These are phyloP conservation scores for Troides aeacus DNA, from an alignment of 2,888 invertebrate genomes.

Conservation along the genomic window DNA sequence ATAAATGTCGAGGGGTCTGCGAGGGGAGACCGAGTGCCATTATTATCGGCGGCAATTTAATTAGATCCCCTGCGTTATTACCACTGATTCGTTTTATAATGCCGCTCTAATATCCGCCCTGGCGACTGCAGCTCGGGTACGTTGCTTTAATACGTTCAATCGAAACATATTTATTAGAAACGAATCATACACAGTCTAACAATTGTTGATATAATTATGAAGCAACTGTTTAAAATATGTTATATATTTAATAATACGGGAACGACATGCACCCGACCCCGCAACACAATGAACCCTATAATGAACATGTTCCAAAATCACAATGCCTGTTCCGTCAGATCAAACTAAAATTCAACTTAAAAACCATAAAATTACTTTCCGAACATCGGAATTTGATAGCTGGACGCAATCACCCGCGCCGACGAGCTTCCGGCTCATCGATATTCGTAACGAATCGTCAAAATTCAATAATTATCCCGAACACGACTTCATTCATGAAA, in stretches of 20 bases:
- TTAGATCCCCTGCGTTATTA: conserved; percentile 77
- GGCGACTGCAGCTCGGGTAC: conserved; percentile 46
- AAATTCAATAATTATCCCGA: conserved; percentile 79
- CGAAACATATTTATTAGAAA: conserved; percentile 50
- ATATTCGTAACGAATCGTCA: conserved; percentile 79
- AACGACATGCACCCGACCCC: conserved; percentile 25
- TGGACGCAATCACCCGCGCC: conserved; percentile 69
- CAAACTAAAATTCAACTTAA: conserved; percentile 63
- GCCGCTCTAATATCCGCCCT: conserved; percentile 62
- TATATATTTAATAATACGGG: conserved; percentile 37
- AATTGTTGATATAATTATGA: conserved; percentile 36
- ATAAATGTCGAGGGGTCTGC: conserved; percentile 74
- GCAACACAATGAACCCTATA: conserved; percentile 12
- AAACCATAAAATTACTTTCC: conserved; percentile 78
- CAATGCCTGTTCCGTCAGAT: conserved; percentile 30
- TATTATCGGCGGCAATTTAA: conserved; percentile 79
- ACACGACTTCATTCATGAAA: conserved; percentile 79
- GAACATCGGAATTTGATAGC: conserved; percentile 70
- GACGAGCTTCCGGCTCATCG: conserved; percentile 77
- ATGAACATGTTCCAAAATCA: conserved; percentile 33
- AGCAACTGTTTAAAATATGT: conserved; percentile 34
- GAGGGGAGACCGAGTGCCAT: conserved; percentile 70
- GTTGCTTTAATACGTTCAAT: conserved; percentile 48
- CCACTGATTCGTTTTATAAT: conserved; percentile 77
- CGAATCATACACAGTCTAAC: conserved; percentile 41